Evolutionary conservation across 2,113 vertebrate species (phyloP).

Genomic region (Asarcornis scutulata): DNA sequence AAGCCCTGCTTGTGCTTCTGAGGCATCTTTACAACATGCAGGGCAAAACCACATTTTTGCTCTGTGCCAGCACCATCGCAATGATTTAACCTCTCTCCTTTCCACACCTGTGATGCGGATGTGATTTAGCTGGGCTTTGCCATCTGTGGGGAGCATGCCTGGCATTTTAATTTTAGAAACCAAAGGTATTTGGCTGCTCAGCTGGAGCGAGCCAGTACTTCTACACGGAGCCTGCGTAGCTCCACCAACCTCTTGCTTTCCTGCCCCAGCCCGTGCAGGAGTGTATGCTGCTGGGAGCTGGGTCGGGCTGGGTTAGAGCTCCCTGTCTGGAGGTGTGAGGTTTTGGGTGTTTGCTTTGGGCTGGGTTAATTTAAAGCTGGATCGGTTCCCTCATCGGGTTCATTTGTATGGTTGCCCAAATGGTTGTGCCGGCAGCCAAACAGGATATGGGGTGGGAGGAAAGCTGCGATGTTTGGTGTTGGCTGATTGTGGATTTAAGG

Average conservation of each 20-base stretch:
- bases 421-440: neutral
- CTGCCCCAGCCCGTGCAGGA: neutral
- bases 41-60: neutral
- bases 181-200: neutral
- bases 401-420: neutral
- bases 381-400: rapidly evolving
- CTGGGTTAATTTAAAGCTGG: neutral
- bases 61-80: neutral
- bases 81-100: neutral
- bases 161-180: neutral
- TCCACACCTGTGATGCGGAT: neutral
- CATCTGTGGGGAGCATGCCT: rapidly evolving
- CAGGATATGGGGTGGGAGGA: neutral
- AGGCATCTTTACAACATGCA: rapidly evolving
- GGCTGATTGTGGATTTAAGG: neutral
- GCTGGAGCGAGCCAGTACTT: neutral
- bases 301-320: neutral
- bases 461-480: neutral
- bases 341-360: neutral
- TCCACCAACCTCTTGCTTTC: neutral
- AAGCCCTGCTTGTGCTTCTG: neutral
- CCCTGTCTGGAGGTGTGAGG: neutral
- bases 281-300: rapidly evolving
- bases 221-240: neutral
- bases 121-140: neutral